phyloP scores from a whole-genome alignment of 2,113 vertebrate species.

The Cavia aperea region DNA sequence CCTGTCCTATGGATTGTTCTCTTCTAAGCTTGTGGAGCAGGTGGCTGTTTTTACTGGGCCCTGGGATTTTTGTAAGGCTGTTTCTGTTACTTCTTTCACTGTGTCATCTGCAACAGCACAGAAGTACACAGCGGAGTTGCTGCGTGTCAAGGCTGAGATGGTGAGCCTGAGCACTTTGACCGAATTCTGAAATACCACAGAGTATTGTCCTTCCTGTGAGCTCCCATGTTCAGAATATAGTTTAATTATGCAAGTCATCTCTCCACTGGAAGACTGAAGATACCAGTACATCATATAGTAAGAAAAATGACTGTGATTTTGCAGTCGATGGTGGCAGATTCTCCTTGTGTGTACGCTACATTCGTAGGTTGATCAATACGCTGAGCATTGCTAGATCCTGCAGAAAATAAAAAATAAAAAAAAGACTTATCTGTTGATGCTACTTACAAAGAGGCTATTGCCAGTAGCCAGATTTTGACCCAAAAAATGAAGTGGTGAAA shows the following conservation, averaged over 20 bases:
- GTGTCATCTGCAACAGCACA: neutral
- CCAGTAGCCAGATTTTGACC: neutral
- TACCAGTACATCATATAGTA: neutral
- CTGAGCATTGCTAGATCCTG: neutral
- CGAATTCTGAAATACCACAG: neutral
- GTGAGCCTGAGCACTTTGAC: neutral
- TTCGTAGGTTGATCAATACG: neutral
- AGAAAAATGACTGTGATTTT: neutral
- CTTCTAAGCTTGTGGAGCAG: neutral
- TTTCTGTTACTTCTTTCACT: neutral
- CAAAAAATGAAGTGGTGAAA: neutral
- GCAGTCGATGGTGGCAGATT: conserved; percentile 17
- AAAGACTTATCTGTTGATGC: neutral
- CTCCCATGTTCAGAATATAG: neutral
- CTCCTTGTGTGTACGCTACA: neutral
- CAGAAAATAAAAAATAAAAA: neutral
- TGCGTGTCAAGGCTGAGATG: neutral
- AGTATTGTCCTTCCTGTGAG: neutral
- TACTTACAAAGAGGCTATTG: neutral
- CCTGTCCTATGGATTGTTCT: neutral
- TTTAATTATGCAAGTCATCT: neutral
- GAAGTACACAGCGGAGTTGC: neutral
- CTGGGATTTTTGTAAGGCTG: conserved; percentile 23
- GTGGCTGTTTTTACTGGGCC: neutral
- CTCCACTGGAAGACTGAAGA: neutral